phyloP scores from a whole-genome alignment of 2,888 invertebrate species.

The Lathronympha strigana region DNA sequence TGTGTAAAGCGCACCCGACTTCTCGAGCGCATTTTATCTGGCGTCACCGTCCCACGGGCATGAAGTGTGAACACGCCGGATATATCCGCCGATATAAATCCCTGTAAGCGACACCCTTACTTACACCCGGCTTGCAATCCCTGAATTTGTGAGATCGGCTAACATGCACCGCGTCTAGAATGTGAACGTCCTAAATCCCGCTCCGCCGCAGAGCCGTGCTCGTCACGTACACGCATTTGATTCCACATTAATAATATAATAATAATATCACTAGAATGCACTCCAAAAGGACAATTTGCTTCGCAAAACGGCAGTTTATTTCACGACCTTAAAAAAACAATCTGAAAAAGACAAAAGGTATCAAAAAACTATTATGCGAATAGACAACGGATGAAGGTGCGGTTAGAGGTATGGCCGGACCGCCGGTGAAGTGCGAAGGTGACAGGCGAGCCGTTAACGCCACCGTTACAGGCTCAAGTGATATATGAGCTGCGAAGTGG shows the following conservation, averaged over 20 bases:
- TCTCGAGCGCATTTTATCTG: slow-evolving; percentile 64
- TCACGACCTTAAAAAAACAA: slow-evolving; percentile 30
- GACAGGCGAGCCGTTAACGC: slow-evolving; percentile 79
- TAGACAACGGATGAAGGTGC: slow-evolving; percentile 38
- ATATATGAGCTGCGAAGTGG: slow-evolving; percentile 83
- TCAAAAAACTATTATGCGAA: slow-evolving; percentile 38
- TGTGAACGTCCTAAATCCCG: slow-evolving; percentile 65
- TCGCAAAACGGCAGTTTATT: slow-evolving; percentile 23
- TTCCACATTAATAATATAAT: too few species aligned
- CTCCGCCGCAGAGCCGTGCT: slow-evolving; percentile 35
- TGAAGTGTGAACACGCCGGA: slow-evolving; percentile 73
- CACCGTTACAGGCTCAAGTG: slow-evolving; percentile 77
- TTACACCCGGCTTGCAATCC: slow-evolving; percentile 68
- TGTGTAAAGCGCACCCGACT: slow-evolving; percentile 62
- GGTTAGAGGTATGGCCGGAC: slow-evolving; percentile 52
- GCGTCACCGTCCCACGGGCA: slow-evolving; percentile 59
- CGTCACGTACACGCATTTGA: slow-evolving; percentile 40
- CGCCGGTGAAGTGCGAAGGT: slow-evolving; percentile 69
- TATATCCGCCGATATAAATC: slow-evolving; percentile 78
- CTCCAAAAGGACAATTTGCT: slow-evolving; percentile 18
- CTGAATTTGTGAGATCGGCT: slow-evolving; percentile 71
- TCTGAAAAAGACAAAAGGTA: slow-evolving; percentile 32
- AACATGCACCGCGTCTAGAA: slow-evolving; percentile 66
- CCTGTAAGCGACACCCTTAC: slow-evolving; percentile 70
- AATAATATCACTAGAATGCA: slow-evolving; percentile 32